Base-by-base conservation (phyloP, 2,113 vertebrate genomes). In the Ceyx melanurus region DNA sequence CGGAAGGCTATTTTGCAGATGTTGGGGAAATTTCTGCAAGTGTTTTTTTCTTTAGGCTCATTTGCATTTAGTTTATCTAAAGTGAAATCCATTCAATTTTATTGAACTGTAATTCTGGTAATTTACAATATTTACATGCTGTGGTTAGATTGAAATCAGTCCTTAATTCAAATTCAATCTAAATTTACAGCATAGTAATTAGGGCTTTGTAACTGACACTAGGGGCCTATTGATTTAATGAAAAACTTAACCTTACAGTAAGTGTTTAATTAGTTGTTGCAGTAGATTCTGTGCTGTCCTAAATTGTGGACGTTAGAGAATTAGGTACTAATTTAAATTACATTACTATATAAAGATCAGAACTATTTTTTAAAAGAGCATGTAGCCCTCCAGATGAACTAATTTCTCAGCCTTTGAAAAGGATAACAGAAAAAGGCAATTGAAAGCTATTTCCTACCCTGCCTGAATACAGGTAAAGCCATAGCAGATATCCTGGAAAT, bases 151-250 rank as follows among this genome's bases (percentile, higher is more conserved):
- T 98, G 97, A 98, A 98, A 98, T 98, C 97, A 97, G 96, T 98
- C 96, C 97, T 98, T 98, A 98, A 98, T 98, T 98, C 98, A 98
- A 98, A 98, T 98, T 97, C 97, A 98, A 98, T 98, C 97, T 98
- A 98, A 98, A 98, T 98, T 98, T 98, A 97, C 97, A 97, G 96
- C 97, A 97, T 98, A 98, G 98, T 98, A 98, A 98, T 98, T 98
- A 98, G 98, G 97, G 96, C 97, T 98, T 98, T 98, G 97, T 97
- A 97, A 98, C 97, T 98, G 97, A 98, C 98, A 98, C 97, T 95
- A 81, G 98, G 97, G 98, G 98, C 97, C 97, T 98, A 98, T 98
- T 98, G 98, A 98, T 98, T 98, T 98, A 98, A 98, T 98, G 98
- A 98, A 98, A 98, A 98, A 98, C 97, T 96, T 98, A 98, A 98